Evolutionary conservation across 2,797 vertebrate species (phyloP), one percentile per base, ranked within the genome.

Genomic region (Xenopus petersii): DNA sequence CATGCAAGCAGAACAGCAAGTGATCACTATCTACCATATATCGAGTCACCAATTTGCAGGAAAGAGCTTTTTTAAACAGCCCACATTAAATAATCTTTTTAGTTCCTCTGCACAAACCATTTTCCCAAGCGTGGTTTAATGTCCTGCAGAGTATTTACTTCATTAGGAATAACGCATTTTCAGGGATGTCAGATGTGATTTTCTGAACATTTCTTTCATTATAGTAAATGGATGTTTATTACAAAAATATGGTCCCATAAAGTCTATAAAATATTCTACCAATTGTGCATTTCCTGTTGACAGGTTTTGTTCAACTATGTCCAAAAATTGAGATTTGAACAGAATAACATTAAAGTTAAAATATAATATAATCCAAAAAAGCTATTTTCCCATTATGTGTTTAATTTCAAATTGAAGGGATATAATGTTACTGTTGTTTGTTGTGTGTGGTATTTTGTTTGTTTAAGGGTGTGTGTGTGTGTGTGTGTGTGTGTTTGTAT

Each of bases 51-150:
- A 77, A 67, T 72, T 77, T 72, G 64, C 75, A 67, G 24, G 47
- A 77, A 72, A 72, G 58, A 72, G 46, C 47, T 67, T 63, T 76
- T 67, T 62, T 72, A 77, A 71, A 36, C 67, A 76, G 47, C 6
- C 61, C 48, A 67, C 30, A 71, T 76, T 72, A 77, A 77, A 77
- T 67, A 72, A 77, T 72, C 64, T 72, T 63, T 71, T 77, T 77
- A 71, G 69, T 71, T 77, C 64, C 48, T 72, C 67, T 72, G 58
- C 70, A 77, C 70, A 77, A 63, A 62, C 49, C 65, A 26, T 61
- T 67, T 68, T 71, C 49, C 21, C 33, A 62, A 48, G 48, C 64
- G 26, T 62, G 69, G 56, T 55, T 76, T 76, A 71, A 72, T 63
- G 64, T 73, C 70, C 64, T 42, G 58, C 49, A 12, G 64, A 67